phyloP scores from a whole-genome alignment of 1,140 invertebrate species.

The Rhopalosiphum maidis region DNA sequence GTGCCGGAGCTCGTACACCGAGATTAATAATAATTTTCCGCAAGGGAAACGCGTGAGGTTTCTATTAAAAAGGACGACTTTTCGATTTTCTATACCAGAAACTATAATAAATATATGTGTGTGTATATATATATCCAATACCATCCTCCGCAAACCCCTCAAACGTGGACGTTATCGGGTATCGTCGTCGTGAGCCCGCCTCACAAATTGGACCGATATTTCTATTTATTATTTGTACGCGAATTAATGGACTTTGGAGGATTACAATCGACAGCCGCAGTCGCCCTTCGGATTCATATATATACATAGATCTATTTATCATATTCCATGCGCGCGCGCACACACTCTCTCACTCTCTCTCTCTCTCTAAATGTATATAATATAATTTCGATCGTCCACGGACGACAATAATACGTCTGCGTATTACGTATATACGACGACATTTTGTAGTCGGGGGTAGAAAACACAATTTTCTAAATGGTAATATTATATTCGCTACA shows the following conservation, averaged over 20 bases:
- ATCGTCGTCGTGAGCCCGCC: neutral
- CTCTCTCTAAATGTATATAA: neutral
- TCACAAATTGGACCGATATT: conserved; percentile 47
- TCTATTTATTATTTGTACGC: conserved; percentile 51
- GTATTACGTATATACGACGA: neutral
- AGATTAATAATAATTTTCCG: conserved; percentile 56
- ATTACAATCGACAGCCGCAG: neutral
- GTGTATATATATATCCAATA: neutral
- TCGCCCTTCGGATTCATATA: neutral
- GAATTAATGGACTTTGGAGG: conserved; percentile 51
- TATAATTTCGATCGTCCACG: neutral
- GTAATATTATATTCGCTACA: neutral
- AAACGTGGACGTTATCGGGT: conserved; percentile 17
- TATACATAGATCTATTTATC: neutral
- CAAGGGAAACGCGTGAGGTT: conserved; percentile 28
- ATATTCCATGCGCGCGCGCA: neutral
- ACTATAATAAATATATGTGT: neutral
- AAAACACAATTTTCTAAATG: conserved; percentile 16
- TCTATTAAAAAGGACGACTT: conserved; percentile 37
- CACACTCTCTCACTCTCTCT: too few relatives aligned
- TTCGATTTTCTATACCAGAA: conserved; percentile 32
- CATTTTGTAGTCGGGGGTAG: neutral
- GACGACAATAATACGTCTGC: neutral
- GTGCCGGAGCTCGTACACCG: conserved; percentile 24
- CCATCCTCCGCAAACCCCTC: neutral